Conservation (phyloP, 2,888 invertebrate genomes). For the Amblyteles armatorius region DNA sequence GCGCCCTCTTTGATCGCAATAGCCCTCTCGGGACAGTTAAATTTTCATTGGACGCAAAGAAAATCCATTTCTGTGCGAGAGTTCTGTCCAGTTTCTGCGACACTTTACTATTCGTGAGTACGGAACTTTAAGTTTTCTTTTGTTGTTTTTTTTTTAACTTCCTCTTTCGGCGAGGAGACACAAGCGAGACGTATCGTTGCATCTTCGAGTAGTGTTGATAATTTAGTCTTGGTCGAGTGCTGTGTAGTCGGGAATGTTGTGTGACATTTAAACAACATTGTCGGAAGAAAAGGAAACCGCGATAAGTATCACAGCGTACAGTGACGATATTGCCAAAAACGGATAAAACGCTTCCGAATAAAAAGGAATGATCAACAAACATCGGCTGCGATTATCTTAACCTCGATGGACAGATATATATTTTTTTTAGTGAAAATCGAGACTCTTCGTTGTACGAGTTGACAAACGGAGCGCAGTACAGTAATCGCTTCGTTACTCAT, state of each 20-base stretch:
- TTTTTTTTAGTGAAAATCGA: not conserved
- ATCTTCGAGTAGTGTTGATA: not conserved
- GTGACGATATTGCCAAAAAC: not conserved
- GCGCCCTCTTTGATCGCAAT: conserved; percentile 30
- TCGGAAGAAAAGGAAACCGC: not conserved
- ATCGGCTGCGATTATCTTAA: not conserved
- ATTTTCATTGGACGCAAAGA: conserved; percentile 11
- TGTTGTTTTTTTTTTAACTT: not conserved
- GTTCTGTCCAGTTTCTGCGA: not conserved
- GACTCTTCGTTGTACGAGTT: not conserved
- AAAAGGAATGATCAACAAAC: conserved; percentile 23
- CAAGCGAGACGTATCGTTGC: not conserved
- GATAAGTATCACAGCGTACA: not conserved
- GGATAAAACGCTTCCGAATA: not conserved
- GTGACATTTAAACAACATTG: not conserved
- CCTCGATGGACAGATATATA: not conserved
- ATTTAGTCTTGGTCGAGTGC: not conserved
- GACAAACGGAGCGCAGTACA: not conserved
- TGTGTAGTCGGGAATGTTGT: not conserved
- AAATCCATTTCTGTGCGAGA: not conserved
- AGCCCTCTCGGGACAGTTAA: not conserved
- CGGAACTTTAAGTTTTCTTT: not conserved
- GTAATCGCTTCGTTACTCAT: not conserved
- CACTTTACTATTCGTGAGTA: not conserved
- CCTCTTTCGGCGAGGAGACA: not conserved